Base-by-base conservation (phyloP, 2,113 vertebrate species). In the Carettochelys insculpta region DNA sequence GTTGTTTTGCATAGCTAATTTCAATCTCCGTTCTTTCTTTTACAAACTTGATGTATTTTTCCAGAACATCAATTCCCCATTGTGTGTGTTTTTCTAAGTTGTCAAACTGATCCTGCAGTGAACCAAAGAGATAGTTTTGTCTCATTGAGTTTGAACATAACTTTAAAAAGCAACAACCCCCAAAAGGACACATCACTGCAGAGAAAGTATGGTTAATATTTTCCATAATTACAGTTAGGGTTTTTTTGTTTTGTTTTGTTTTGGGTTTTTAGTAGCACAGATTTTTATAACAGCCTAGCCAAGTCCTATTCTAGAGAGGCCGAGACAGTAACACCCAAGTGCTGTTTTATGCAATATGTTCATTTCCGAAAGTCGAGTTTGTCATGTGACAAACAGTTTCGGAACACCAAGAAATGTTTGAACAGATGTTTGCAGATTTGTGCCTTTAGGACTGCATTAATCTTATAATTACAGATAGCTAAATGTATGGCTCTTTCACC, bases 1-100 rank as follows among this genome's bases (percentile, higher is more conserved):
- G 99, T 95, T 99, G 99, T 96, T 99, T 99, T 97, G 99, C 99
- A 99, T 99, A 99, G 98, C 87, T 99, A 97, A 98, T 97, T 96
- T 99, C 99, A 25, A 99, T 99, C 93, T 99, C 99, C 4, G 99
- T 98, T 93, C 99, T 97, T 87, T 99, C 99, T 96, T 99, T 99
- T 5, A 99, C 99, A 93, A 99, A 99, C 98, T 99, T 99, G 97
- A 98, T 98, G 97, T 99, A 99, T 95, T 98, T 99, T 93, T 99
- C 99, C 90, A 99, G 97, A 89, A 99, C 98, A 85, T 99, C 99
- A 87, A 99, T 99, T 58, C 99, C 99, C 98, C 98, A 99, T 92
- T 99, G 99, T 0, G 99, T 99, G 76, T 99, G 99, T 97, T 99
- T 99, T 97, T 99, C 99, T 95, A 99, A 97, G 98, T 98, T 99